Percentiles rank a stretch among this genome's conserved stretches.
These are phyloP conservation scores for Collichthys lucidus DNA, from an alignment of 2,113 vertebrate genomes.

Conservation along the genomic window DNA sequence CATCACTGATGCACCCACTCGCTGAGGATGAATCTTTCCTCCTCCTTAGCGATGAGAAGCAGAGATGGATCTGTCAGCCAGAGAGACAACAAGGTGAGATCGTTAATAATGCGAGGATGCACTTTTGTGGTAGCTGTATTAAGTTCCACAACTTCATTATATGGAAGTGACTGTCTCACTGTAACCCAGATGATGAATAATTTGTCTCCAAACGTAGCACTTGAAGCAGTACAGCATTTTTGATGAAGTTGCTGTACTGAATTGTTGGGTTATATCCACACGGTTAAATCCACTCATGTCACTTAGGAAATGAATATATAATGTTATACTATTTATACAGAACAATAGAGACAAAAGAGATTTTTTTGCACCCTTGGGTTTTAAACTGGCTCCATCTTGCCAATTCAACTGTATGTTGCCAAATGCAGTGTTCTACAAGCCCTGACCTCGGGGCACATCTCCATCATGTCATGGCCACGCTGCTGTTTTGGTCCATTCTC, in stretches of 20 bases:
- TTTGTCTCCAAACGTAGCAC: not conserved
- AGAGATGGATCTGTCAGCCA: not conserved
- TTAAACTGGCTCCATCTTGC: not conserved
- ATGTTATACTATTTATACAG: not conserved
- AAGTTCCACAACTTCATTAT: not conserved
- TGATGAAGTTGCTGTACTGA: not conserved
- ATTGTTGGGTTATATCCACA: not conserved
- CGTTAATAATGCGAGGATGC: constrained; percentile 1
- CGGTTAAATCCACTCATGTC: not conserved
- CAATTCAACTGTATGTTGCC: not conserved
- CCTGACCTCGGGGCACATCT: no score
- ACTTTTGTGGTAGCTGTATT: not conserved
- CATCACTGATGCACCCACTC: constrained; percentile 26
- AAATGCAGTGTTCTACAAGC: no score
- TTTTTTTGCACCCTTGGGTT: not conserved
- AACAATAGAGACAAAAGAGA: not conserved
- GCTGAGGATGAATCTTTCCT: constrained; percentile 14
- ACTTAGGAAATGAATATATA: not conserved
- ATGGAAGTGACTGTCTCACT: constrained; percentile 7
- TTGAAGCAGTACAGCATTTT: not conserved
- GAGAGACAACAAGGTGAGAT: constrained; percentile 1
- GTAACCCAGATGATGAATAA: constrained; percentile 12
- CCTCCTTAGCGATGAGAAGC: not conserved
- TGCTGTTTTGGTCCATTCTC: no score
- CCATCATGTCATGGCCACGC: no score